Conservation (phyloP, 2,797 vertebrate genomes). For the Sebastes jordani region DNA sequence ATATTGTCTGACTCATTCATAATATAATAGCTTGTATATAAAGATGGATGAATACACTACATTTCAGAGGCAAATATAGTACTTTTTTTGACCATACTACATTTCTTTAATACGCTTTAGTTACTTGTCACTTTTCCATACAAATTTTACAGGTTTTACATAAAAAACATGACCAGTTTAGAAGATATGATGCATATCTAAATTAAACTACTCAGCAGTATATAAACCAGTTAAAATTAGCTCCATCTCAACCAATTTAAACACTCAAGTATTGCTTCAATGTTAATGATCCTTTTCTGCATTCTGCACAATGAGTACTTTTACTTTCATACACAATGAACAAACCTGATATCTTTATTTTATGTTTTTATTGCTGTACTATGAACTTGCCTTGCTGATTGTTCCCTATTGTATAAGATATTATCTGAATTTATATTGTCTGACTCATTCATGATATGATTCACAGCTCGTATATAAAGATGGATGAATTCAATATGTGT, state of each 20-base stretch:
- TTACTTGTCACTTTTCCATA: neutral
- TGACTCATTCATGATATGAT: neutral
- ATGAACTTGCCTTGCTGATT: too few species aligned
- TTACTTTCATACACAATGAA: too few species aligned
- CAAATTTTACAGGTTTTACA: neutral
- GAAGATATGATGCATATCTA: too few species aligned
- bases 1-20: neutral
- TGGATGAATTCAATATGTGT: neutral
- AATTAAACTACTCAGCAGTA: neutral
- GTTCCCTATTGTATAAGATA: fast-evolving
- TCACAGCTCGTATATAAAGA: neutral
- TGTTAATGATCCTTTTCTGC: neutral
- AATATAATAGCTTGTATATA: neutral
- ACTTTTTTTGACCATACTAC: neutral
- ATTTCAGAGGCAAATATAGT: neutral
- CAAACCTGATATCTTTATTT: too few species aligned
- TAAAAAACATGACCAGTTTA: neutral
- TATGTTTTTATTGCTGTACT: too few species aligned
- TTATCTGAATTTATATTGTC: neutral
- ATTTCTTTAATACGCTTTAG: neutral
- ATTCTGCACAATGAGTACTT: too few species aligned
- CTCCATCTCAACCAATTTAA: neutral
- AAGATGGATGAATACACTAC: neutral
- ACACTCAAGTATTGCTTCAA: neutral
- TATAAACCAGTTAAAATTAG: neutral